These are phyloP conservation scores for Uropetala carovei DNA, from an alignment of 2,888 invertebrate genomes.

Conservation along the genomic window DNA sequence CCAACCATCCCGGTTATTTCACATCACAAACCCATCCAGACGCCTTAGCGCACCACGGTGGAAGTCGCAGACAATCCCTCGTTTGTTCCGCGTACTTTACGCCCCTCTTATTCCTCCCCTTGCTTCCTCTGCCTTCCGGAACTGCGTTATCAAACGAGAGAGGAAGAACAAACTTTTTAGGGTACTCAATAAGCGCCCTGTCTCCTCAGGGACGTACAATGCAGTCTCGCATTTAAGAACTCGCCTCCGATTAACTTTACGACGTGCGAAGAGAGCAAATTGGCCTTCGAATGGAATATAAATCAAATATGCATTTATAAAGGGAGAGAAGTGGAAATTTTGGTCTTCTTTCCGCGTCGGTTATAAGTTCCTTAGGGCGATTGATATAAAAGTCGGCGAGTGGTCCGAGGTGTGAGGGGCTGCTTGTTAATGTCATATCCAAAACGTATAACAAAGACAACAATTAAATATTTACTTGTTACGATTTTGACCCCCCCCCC, in stretches of 20 bases:
- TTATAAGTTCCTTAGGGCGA: too few species aligned
- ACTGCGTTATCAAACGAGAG: constrained; percentile 27
- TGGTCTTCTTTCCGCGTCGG: too few species aligned
- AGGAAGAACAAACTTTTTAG: constrained; percentile 15
- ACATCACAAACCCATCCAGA: constrained; percentile 4
- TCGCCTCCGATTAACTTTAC: background rate
- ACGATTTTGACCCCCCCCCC: too few species aligned
- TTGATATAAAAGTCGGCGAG: too few species aligned
- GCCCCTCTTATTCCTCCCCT: background rate
- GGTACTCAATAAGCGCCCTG: constrained; percentile 41
- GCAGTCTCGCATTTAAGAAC: constrained; percentile 28
- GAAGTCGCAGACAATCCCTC: constrained; percentile 42
- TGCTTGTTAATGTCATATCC: too few species aligned
- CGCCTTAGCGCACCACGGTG: constrained; percentile 17
- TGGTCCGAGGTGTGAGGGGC: too few species aligned
- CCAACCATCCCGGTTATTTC: background rate
- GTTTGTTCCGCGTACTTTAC: constrained; percentile 49
- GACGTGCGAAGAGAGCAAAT: constrained; percentile 22
- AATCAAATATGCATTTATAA: background rate
- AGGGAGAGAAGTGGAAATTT: background rate
- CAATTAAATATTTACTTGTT: too few species aligned
- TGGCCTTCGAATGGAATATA: background rate
- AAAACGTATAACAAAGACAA: too few species aligned
- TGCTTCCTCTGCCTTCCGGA: constrained; percentile 13
- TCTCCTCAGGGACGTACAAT: constrained; percentile 47